Base-by-base conservation (phyloP, 1,140 invertebrate genomes). In the Drosophila guanche region DNA sequence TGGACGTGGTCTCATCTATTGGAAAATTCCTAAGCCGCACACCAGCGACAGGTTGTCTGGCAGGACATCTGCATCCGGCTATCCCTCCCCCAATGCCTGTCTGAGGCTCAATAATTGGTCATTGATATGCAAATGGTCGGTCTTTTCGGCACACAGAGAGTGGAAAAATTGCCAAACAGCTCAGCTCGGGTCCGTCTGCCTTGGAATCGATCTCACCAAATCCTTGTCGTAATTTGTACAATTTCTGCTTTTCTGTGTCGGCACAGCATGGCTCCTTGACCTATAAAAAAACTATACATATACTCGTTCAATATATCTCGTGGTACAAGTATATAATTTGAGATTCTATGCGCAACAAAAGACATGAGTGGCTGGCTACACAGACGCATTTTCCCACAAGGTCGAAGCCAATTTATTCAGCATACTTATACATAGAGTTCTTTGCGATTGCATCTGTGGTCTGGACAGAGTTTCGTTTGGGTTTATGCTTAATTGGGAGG, bases 11-110 rank as follows among this genome's bases (percentile, higher is more conserved):
- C 33, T 12, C 33, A 37, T 37, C 33, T 37, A 10, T 12, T 79
- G 80, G 80, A 83, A 83, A 83, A 59, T 80, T 86, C 68, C 63
- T 73, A 22, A 75, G 71, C 69, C 47, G 46, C 68, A 63, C 57
- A n/a, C 52, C 42, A 57, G 61, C 75, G 76, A 84, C 80, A 86
- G 72, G 81, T 84, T 84, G 80, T 84, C 81, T 84, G 79, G 52
- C 60, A 52, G 77, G 56, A 56, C 57, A 50, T 61, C 43, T 73
- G 51, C 57, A 48, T 59, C 42, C 41, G 57, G 3, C 56, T 40
- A 52, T 33, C 3, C 33, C 20, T 51, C 5, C 14, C 27, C 12
- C 1, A 7, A 29, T 50, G 8, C 25, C 7, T 42, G 55, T 41
- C 42, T 50, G 41, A 20, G 29, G 45, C 43, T 40, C 66, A 59